Evolutionary conservation across 1,140 invertebrate species (phyloP).

Genomic region (Melanaphis sacchari): DNA sequence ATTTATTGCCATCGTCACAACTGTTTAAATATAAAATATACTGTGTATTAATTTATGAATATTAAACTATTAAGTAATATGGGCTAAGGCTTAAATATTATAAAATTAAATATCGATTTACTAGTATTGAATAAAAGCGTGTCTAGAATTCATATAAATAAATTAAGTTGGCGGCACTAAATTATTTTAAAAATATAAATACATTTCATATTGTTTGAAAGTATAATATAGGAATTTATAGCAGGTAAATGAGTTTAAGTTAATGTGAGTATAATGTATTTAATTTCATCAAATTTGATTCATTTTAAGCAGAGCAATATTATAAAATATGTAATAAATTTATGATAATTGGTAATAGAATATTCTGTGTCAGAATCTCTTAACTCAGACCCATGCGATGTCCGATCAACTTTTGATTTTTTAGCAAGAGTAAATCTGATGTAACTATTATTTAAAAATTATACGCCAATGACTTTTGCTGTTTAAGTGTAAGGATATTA

Average conservation of each 20-base stretch:
- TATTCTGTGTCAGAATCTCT: background rate
- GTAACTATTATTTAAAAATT: too few relatives aligned
- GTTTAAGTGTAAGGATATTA: too few relatives aligned
- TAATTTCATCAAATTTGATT: too few relatives aligned
- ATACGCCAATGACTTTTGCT: too few relatives aligned
- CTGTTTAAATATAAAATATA: background rate
- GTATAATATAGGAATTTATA: too few relatives aligned
- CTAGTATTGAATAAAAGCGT: background rate
- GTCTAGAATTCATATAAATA: too few relatives aligned
- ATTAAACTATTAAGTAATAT: background rate
- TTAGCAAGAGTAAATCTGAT: background rate
- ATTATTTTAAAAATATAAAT: too few relatives aligned
- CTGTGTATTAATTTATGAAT: background rate
- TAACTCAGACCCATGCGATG: background rate
- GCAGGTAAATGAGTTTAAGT: too few relatives aligned
- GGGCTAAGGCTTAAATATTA: background rate
- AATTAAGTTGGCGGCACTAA: too few relatives aligned
- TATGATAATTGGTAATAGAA: background rate
- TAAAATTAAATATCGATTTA: background rate
- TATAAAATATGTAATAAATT: background rate
- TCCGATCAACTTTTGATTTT: background rate
- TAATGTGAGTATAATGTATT: too few relatives aligned
- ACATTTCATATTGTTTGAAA: too few relatives aligned
- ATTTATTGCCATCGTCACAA: background rate
- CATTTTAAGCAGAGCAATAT: too few relatives aligned